These are phyloP conservation scores for Ptychoptera contaminata DNA, from an alignment of 2,888 invertebrate genomes.

Conservation along the genomic window DNA sequence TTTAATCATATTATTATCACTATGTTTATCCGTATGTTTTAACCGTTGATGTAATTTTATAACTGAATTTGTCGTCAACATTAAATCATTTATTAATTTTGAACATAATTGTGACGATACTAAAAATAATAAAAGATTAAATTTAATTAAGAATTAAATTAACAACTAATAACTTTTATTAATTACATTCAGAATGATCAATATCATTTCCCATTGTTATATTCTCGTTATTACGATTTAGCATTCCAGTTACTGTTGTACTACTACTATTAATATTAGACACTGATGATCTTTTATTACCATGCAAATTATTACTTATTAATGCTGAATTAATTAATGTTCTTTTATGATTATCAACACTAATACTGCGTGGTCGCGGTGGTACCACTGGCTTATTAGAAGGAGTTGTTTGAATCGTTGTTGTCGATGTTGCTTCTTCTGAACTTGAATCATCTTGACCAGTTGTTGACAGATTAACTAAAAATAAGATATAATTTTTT, in stretches of 20 bases:
- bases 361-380: slow-evolving; percentile 48
- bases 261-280: not conserved
- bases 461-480: slow-evolving; percentile 52
- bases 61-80: slow-evolving; percentile 29
- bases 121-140: slow-evolving; percentile 19
- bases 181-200: slow-evolving; percentile 36
- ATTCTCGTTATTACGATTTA: not conserved
- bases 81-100: slow-evolving; percentile 39
- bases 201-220: slow-evolving; percentile 22
- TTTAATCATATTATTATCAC: slow-evolving; percentile 24
- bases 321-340: slow-evolving; percentile 14
- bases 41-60: slow-evolving; percentile 30
- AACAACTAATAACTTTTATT: not conserved
- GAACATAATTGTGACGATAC: slow-evolving; percentile 45
- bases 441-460: slow-evolving; percentile 71
- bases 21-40: slow-evolving; percentile 24
- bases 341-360: slow-evolving; percentile 38
- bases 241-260: not conserved
- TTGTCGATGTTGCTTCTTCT: slow-evolving; percentile 40
- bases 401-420: slow-evolving; percentile 13
- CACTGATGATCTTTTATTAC: not conserved
- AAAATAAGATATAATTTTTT: slow-evolving; percentile 4
- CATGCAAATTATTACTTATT: slow-evolving; percentile 3
- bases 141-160: not conserved
- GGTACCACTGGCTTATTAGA: slow-evolving; percentile 41